These are phyloP conservation scores for Spodoptera picta DNA, from an alignment of 2,888 invertebrate genomes.

Conservation along the genomic window DNA sequence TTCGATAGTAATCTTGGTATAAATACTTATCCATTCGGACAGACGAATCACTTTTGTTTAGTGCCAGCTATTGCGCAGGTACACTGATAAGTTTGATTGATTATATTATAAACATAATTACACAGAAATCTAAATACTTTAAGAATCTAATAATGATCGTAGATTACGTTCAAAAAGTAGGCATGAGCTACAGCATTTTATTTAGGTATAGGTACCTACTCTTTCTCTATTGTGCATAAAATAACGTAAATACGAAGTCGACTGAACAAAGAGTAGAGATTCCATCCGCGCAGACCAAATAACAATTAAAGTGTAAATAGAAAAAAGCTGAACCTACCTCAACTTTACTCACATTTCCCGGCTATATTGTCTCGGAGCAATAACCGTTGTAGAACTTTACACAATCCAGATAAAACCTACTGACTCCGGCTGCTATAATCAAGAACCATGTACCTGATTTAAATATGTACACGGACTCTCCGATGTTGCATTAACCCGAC, in stretches of 20 bases:
- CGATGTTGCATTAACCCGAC: slow-evolving; percentile 60
- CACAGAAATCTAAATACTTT: too few relatives aligned
- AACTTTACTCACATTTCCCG: slow-evolving; percentile 33
- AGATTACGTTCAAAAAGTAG: too few relatives aligned
- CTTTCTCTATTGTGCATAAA: too few relatives aligned
- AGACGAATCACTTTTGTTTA: too few relatives aligned
- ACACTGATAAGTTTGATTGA: too few relatives aligned
- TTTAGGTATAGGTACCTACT: too few relatives aligned
- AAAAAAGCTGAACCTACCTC: slow-evolving; percentile 23
- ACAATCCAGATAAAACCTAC: slow-evolving; percentile 60
- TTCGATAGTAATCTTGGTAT: too few relatives aligned
- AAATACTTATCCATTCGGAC: too few relatives aligned
- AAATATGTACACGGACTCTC: slow-evolving; percentile 72
- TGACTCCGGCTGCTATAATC: slow-evolving; percentile 67
- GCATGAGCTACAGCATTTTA: too few relatives aligned
- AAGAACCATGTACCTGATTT: slow-evolving; percentile 75
- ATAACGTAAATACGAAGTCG: background rate
- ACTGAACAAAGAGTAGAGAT: background rate
- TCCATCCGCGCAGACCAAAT: slow-evolving; percentile 14
- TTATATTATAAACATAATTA: too few relatives aligned
- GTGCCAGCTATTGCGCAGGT: too few relatives aligned
- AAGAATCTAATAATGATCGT: too few relatives aligned
- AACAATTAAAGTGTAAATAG: slow-evolving; percentile 29
- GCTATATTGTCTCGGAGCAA: slow-evolving; percentile 47
- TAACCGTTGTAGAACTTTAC: slow-evolving; percentile 58